These are phyloP conservation scores for Odontophorus gujanensis DNA, from an alignment of 2,113 vertebrate genomes.

Conservation along the genomic window DNA sequence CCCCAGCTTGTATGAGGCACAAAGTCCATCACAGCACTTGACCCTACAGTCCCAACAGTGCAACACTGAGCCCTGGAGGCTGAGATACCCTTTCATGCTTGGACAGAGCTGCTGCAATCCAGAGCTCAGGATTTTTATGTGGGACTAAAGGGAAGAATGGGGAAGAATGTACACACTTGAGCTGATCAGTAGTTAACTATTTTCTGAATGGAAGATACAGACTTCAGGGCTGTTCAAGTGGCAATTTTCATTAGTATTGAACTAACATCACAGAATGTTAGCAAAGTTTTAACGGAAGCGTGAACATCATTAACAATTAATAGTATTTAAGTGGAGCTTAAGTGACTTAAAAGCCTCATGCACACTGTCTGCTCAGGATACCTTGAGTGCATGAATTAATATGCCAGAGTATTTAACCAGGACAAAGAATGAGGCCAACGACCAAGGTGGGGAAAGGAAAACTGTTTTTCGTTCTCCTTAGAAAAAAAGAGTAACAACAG, in stretches of 20 bases:
- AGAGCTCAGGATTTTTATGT: not conserved
- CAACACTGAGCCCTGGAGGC: not conserved
- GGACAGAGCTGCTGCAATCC: not conserved
- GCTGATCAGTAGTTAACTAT: not conserved
- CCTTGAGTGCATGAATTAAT: not conserved
- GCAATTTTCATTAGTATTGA: constrained; percentile 1
- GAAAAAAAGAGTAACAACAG: not conserved
- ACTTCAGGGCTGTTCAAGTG: not conserved
- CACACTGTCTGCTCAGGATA: not conserved
- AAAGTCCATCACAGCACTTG: not conserved
- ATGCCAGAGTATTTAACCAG: not conserved
- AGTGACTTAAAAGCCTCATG: constrained; percentile 28
- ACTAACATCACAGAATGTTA: constrained; percentile 1
- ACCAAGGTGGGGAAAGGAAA: not conserved
- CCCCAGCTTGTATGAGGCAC: not conserved
- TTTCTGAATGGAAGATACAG: not conserved
- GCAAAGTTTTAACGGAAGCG: constrained; percentile 14
- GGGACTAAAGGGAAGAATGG: not conserved
- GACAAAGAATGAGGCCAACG: not conserved
- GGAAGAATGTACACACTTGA: not conserved
- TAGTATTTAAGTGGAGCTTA: constrained; percentile 1
- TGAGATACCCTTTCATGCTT: not conserved
- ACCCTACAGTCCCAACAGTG: not conserved
- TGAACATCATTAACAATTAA: constrained; percentile 44
- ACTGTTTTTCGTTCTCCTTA: not conserved